Conservation (phyloP, 2,888 invertebrate species). For the Tachina grossa region DNA sequence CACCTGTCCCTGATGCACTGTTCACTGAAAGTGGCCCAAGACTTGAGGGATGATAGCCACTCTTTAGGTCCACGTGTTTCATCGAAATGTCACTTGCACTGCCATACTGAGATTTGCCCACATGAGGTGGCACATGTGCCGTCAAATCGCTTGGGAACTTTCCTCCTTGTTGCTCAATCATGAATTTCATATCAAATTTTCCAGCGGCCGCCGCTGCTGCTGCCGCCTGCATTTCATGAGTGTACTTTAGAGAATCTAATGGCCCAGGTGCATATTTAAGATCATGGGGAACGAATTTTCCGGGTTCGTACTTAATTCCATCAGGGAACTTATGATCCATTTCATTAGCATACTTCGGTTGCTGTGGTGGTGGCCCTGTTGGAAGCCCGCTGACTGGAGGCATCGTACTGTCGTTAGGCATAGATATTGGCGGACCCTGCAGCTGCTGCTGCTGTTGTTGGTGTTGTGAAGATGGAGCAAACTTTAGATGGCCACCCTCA, state of each 20-base stretch:
- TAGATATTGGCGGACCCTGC: slow-evolving; percentile 73
- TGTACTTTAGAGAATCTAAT: slow-evolving; percentile 80
- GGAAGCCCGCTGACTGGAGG: slow-evolving; percentile 70
- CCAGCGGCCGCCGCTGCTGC: slow-evolving; percentile 78
- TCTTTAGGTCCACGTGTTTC: slow-evolving; percentile 81
- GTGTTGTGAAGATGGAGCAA: slow-evolving; percentile 75
- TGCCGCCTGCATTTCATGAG: slow-evolving; percentile 81
- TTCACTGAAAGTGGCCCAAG: slow-evolving; percentile 56
- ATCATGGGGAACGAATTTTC: slow-evolving; percentile 80
- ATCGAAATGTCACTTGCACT: slow-evolving; percentile 77
- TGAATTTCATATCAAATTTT: slow-evolving; percentile 82
- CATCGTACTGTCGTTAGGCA: slow-evolving; percentile 75
- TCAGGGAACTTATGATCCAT: slow-evolving; percentile 81
- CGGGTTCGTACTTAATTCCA: slow-evolving; percentile 79
- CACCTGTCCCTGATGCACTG: slow-evolving; percentile 42
- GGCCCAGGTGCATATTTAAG: slow-evolving; percentile 83
- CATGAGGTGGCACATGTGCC: slow-evolving; percentile 73
- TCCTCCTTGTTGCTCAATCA: slow-evolving; percentile 79
- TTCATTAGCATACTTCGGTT: slow-evolving; percentile 79
- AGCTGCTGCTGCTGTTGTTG: slow-evolving; percentile 52
- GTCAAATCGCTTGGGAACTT: slow-evolving; percentile 79
- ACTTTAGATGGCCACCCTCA: slow-evolving; percentile 78
- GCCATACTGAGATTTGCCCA: slow-evolving; percentile 74
- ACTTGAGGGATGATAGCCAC: slow-evolving; percentile 76
- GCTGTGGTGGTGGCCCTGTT: slow-evolving; percentile 72